Evolutionary conservation across 1,140 invertebrate species (phyloP), one percentile per base, ranked within the genome.

Genomic region (Ptiloglossa arizonensis): DNA sequence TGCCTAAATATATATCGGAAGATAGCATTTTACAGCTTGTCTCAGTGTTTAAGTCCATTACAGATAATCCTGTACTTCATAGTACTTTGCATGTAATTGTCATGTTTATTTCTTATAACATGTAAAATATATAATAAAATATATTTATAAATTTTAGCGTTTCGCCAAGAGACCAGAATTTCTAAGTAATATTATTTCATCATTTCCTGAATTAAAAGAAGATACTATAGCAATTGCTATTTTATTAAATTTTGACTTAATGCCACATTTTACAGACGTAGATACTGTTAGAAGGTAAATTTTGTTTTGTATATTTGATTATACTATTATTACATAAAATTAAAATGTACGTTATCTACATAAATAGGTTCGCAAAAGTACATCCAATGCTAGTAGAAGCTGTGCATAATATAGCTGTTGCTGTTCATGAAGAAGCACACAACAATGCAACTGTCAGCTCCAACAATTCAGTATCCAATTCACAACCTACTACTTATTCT

Each of bases 211-310:
- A 44, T 80, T 95, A 8, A 88, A 85, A 22, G 89, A 94, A 59
- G 94, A 95, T 87, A 90, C 93, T 29, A 91, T 94, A 52, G 94
- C 94, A 15, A 90, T 94, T 59, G 92, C 94, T 4, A 91, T 95
- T 71, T 87, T 95, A n/a, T 94, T 94, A 81, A 93, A 94, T 88
- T 93, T 93, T 35, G 93, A 94, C 84, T 86, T 95, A 64, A 90
- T 95, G 83, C 87, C 91, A 17, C 92, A 94, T 79, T 91, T 94
- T 60, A 91, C 90, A 19, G 93, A 94, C 85, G 69, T 89, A 41
- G 90, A 93, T 27, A 93, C 91, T 38, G 91, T 94, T 0, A 90
- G 89, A 87, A 93, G 90, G 93, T 93, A 88, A 70, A 8, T 50
- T 59, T 46, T 29, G 60, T 9, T 38, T 27, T 64, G 52, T 35